Evolutionary conservation across 2,113 vertebrate species (phyloP).

Genomic region (Pelecanoides urinatrix): DNA sequence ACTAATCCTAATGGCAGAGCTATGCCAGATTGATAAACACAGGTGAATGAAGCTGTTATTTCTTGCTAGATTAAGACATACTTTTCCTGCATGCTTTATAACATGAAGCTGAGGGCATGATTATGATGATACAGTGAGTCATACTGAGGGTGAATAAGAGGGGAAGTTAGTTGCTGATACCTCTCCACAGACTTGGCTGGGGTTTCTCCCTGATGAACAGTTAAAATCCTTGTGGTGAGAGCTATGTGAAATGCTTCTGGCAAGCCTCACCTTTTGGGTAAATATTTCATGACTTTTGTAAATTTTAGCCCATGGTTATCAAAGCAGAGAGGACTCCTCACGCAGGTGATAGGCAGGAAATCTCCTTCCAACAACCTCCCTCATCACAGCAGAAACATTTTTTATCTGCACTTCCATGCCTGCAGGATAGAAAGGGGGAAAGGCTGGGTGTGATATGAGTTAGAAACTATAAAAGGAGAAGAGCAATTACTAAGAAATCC

Average conservation of each 20-base stretch:
- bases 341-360: neutral
- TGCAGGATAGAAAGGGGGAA: neutral
- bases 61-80: neutral
- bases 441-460: neutral
- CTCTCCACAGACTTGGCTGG: neutral
- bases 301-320: neutral
- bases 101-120: neutral
- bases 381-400: neutral
- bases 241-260: neutral
- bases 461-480: neutral
- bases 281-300: neutral
- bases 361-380: neutral
- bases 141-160: neutral
- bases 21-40: neutral
- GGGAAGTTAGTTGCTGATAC: neutral
- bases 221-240: neutral
- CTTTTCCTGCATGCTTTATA: neutral
- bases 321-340: neutral
- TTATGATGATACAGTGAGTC: neutral
- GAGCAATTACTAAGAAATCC: neutral
- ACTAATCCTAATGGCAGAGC: neutral
- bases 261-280: neutral
- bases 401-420: slow-evolving; percentile 17
- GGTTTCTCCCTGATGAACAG: neutral
- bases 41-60: neutral